These are phyloP conservation scores for Pangasius krempfi DNA, from an alignment of 2,797 vertebrate species.

Conservation along the genomic window DNA sequence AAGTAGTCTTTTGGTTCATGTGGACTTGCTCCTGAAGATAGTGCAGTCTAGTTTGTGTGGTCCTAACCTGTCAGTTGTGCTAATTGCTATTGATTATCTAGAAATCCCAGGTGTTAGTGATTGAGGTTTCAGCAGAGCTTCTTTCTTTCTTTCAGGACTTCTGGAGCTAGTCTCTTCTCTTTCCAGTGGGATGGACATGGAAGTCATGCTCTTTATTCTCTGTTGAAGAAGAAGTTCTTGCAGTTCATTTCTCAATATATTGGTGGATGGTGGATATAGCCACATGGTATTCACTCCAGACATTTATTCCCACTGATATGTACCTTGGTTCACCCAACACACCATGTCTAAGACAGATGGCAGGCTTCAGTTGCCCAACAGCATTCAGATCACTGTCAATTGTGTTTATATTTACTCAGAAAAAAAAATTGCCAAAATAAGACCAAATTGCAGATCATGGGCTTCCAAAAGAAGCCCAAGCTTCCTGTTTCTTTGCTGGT, in stretches of 20 bases:
- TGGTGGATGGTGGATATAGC: constrained; percentile 1
- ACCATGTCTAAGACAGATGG: constrained; percentile 31
- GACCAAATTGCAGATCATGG: constrained; percentile 39
- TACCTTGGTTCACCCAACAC: constrained; percentile 21
- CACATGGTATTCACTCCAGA: constrained; percentile 18
- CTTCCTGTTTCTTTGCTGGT: background rate
- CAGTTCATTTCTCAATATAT: constrained; percentile 17
- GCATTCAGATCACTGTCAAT: constrained; percentile 35
- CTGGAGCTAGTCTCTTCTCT: background rate
- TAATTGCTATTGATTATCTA: background rate
- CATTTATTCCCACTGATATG: constrained; percentile 28
- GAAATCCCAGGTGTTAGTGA: background rate
- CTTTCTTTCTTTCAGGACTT: background rate
- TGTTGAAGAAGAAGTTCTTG: background rate
- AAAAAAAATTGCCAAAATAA: constrained; percentile 39
- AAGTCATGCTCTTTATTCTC: background rate
- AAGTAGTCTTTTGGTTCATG: background rate
- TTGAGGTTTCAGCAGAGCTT: background rate
- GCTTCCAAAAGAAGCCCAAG: constrained; percentile 29
- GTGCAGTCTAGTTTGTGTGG: background rate
- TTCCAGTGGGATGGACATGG: background rate
- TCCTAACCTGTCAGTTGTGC: background rate
- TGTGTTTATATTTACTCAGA: constrained; percentile 42
- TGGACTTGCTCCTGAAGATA: background rate
- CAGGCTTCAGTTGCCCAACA: constrained; percentile 34